A percentile compares a stretch with the other conserved stretches of the same genome.
These are phyloP conservation scores for Calidris pygmaea DNA, from an alignment of 2,113 vertebrate genomes.

Conservation along the genomic window DNA sequence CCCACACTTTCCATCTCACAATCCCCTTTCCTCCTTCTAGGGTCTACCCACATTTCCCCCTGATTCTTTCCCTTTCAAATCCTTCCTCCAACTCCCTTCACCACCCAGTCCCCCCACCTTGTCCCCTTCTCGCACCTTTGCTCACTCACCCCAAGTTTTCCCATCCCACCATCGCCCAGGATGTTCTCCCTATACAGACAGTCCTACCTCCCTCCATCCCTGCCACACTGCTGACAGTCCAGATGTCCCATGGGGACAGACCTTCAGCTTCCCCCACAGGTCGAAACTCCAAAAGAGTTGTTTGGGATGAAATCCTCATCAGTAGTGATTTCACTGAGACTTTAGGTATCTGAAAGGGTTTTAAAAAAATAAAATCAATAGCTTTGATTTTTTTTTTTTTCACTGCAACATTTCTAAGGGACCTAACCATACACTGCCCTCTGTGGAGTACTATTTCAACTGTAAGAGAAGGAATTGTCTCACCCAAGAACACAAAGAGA, in stretches of 20 bases:
- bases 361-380: neutral
- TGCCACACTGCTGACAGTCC: neutral
- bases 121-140: neutral
- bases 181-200: neutral
- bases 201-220: neutral
- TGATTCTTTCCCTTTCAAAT: neutral
- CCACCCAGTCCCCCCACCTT: neutral
- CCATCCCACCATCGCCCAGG: neutral
- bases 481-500: neutral
- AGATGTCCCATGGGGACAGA: neutral
- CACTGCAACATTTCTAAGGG: neutral
- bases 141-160: neutral
- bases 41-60: neutral
- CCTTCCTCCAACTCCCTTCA: neutral
- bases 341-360: neutral
- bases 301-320: neutral
- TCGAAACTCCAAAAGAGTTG: neutral
- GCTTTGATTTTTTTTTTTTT: neutral
- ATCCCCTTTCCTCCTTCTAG: neutral
- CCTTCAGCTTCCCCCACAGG: neutral
- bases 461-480: neutral
- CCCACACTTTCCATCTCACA: neutral
- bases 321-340: neutral
- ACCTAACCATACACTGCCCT: neutral
- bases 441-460: neutral